Evolutionary conservation across 2,113 vertebrate genomes (phyloP).

Genomic region (Apteryx owenii): DNA sequence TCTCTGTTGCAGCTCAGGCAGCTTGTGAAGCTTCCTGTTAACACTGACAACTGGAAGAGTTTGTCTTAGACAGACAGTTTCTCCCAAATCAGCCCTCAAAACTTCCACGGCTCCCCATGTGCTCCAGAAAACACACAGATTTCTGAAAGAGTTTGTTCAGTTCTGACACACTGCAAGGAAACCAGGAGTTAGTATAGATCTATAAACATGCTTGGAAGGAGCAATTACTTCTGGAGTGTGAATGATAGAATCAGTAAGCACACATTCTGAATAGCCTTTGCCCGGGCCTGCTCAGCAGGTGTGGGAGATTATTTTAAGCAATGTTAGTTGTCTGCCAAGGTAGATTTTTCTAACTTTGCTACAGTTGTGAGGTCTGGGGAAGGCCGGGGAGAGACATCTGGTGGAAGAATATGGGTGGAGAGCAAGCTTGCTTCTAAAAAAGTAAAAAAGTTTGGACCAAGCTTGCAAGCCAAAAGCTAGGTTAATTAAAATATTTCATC

Average conservation of each 20-base stretch:
- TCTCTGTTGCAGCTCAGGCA: neutral
- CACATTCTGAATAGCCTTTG: neutral
- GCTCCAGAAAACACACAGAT: neutral
- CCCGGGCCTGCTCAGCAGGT: neutral
- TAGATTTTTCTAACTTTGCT: constrained; percentile 19
- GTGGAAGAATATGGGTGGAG: neutral
- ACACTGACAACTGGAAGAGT: neutral
- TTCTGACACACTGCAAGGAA: constrained; percentile 7
- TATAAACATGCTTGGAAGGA: constrained; percentile 49
- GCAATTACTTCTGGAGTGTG: constrained; percentile 53
- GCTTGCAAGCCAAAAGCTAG: constrained; percentile 6
- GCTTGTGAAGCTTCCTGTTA: neutral
- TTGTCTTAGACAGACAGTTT: neutral
- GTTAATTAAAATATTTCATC: constrained; percentile 68
- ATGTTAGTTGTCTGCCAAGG: neutral
- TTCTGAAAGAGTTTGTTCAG: neutral
- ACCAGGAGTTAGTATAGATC: constrained; percentile 19
- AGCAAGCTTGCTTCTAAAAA: neutral
- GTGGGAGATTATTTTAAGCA: constrained; percentile 35
- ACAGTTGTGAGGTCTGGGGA: neutral
- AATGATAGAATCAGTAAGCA: constrained; percentile 50
- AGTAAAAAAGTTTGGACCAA: neutral
- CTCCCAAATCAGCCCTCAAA: neutral
- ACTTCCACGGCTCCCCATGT: neutral
- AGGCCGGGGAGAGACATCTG: neutral